Evolutionary conservation across 2,888 invertebrate genomes (phyloP).

Genomic region (Phorcus lineatus): DNA sequence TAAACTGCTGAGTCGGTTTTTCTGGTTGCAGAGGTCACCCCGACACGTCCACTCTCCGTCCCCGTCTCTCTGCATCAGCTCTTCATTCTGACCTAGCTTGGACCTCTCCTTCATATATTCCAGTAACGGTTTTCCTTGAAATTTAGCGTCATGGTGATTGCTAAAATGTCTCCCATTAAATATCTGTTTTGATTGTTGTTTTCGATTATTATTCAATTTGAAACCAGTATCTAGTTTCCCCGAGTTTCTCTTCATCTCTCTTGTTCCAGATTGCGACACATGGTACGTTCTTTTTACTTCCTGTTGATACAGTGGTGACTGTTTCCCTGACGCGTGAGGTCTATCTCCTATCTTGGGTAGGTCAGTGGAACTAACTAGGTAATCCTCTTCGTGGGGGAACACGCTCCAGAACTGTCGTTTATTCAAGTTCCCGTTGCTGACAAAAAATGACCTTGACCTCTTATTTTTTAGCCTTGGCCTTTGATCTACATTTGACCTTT

Average conservation of each 20-base stretch:
- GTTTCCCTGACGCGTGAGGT: no score
- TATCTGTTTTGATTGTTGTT: no score
- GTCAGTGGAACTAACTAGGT: not conserved
- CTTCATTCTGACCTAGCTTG: no score
- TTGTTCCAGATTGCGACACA: no score
- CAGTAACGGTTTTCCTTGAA: not conserved
- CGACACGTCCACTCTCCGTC: slow-evolving; percentile 25
- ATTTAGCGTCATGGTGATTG: not conserved
- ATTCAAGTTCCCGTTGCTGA: not conserved
- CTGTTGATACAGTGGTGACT: no score
- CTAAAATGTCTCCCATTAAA: no score
- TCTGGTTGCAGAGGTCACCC: slow-evolving; percentile 28
- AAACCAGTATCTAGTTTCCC: no score
- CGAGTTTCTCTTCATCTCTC: no score
- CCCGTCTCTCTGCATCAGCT: not conserved
- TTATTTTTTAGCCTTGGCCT: not conserved
- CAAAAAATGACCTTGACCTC: not conserved
- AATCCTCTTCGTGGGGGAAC: not conserved
- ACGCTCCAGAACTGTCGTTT: not conserved
- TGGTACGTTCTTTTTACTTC: no score
- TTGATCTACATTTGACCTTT: no score
- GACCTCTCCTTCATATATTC: not conserved
- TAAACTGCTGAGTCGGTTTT: not conserved
- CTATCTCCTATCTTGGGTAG: no score
- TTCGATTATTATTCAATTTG: no score